These are phyloP conservation scores for Diceros bicornis DNA, from an alignment of 2,797 vertebrate genomes.

Conservation along the genomic window DNA sequence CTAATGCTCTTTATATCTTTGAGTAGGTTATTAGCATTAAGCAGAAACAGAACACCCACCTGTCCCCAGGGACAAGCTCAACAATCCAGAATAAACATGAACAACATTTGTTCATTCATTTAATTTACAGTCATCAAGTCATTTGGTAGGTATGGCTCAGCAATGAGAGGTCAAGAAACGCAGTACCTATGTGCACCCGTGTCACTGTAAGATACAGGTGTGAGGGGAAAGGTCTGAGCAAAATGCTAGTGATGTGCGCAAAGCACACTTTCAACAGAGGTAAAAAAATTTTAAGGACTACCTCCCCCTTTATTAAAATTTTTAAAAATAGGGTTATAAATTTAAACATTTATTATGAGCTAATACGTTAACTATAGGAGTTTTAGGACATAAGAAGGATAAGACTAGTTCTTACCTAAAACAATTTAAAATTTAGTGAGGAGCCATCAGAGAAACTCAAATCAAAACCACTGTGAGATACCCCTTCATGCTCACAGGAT, in stretches of 20 bases:
- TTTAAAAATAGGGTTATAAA: conserved; percentile 45
- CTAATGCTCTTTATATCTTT: conserved; percentile 14
- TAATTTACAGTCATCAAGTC: background rate
- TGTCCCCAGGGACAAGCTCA: background rate
- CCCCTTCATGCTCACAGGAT: background rate
- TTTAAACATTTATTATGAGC: conserved; percentile 38
- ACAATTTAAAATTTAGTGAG: conserved; percentile 50
- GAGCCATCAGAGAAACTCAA: background rate
- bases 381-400: conserved; percentile 42
- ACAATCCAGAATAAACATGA: conserved; percentile 29
- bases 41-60: background rate
- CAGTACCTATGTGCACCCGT: background rate
- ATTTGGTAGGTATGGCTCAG: background rate
- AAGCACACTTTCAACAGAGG: background rate
- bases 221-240: background rate
- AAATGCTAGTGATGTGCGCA: background rate
- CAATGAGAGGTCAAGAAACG: background rate
- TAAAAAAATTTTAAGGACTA: background rate
- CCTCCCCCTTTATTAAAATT: background rate
- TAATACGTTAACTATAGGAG: background rate
- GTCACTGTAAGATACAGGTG: background rate
- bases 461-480: conserved; percentile 18
- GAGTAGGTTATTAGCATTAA: conserved; percentile 46
- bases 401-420: conserved; percentile 32
- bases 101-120: background rate